Base-by-base conservation (phyloP, 2,113 vertebrate species). In the Hymenochirus boettgeri region DNA sequence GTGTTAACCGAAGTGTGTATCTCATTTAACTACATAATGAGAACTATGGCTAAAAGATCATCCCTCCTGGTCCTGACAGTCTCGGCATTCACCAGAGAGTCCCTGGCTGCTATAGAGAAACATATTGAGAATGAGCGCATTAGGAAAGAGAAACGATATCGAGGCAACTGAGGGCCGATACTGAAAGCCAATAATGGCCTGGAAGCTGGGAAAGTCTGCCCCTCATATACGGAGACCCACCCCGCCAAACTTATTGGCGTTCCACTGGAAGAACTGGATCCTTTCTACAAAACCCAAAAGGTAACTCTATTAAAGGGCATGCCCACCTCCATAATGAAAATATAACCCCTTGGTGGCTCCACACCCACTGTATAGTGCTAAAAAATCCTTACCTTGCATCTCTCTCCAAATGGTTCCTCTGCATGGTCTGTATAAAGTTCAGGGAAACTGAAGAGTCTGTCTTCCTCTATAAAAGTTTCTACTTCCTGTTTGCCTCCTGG, bases 231-330 rank as follows among this genome's bases (percentile, higher is more conserved):
- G 96, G 96, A 27, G 95, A 99, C 23, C 88, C 92, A 27, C 92
- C 94, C 0, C 33, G n/a, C 69, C 0, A 88, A 94, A 53, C 72
- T 93, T 65, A 80, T 98, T 1, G 93, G 91, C 75, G 91, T 79
- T 0, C 92, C 95, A 2, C 70, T 99, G 75, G 95, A 99, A 77
- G 96, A 99, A 50, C 67, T 97, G 71, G 96, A 99, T 67, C 91
- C 92, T 66, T 99, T 91, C 85, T 99, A 96, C 80, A 82, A 80
- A 37, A 73, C 90, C 72, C 88, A 95, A 78, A 92, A 93, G 82
- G 96, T 98, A 75, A 86, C 22, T 4, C 13, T 62, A 22, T 21
- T 24, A 57, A 7, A n/a, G n/a, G n/a, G n/a, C n/a, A n/a, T n/a
- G n/a, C n/a, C n/a, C n/a, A n/a, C n/a, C n/a, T n/a, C n/a, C n/a